These are phyloP conservation scores for Falco cherrug DNA, from an alignment of 2,797 vertebrate species.

Conservation along the genomic window DNA sequence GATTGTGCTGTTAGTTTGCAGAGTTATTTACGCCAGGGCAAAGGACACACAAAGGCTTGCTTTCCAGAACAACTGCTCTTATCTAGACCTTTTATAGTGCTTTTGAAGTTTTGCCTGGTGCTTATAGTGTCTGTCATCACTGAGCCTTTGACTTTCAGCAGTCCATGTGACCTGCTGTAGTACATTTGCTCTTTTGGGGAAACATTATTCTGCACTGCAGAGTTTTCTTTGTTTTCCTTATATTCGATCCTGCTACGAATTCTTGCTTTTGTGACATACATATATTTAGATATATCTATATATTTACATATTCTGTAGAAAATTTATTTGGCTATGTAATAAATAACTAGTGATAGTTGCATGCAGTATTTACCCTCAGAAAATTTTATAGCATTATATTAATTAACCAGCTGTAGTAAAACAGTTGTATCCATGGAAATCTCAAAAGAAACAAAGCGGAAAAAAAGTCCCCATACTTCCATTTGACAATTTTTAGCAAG, in stretches of 20 bases:
- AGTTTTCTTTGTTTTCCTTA: not conserved
- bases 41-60: not conserved
- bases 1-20: not conserved
- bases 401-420: not conserved
- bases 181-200: not conserved
- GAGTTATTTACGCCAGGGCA: constrained; percentile 21
- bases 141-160: not conserved
- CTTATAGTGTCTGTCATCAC: not conserved
- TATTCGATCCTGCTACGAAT: not conserved
- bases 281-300: not conserved
- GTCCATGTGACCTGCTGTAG: not conserved
- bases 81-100: not conserved
- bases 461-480: fast-evolving
- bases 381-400: not conserved
- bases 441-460: not conserved
- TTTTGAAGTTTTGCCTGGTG: constrained; percentile 19
- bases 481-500: not conserved
- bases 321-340: not conserved
- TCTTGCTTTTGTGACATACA: not conserved
- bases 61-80: constrained; percentile 16
- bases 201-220: not conserved
- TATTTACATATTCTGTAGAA: not conserved
- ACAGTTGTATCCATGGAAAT: not conserved
- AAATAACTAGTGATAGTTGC: not conserved
- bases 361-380: not conserved